Base-by-base conservation (phyloP, 2,113 vertebrate species). In the Phalacrocorax brasilianus region DNA sequence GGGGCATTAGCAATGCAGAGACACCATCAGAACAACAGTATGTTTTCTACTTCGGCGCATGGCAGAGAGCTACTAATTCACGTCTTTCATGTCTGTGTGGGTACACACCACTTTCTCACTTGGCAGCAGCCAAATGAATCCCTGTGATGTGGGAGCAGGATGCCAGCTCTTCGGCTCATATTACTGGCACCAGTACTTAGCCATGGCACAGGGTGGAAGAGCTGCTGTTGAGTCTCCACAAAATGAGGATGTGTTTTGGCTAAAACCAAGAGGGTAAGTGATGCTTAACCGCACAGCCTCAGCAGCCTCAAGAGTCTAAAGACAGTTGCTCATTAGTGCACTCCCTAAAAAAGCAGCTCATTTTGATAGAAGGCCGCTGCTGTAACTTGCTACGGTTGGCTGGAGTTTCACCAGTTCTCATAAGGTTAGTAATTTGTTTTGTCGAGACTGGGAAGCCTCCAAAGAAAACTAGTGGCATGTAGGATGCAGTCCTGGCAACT, bases 21-120 rank as follows among this genome's bases (percentile, higher is more conserved):
- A 38, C 8, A 59, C 53, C 45, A 50, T 22, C 33, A 27, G 27
- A 49, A 28, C 5, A 0, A 19, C 56, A 40, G 6, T 2, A 7
- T 23, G 17, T 45, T 56, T 65, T 68, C 75, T 49, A 38, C 53
- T 72, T 6, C 0, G 1, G 35, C 1, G 0, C 16, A 5, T 0
- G 5, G 20, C 85, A 74, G 78, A 65, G 40, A 76, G 58, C 62
- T 85, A 8, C 19, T 24, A 18, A 42, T 44, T 12, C 47, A 33
- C 32, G 24, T 15, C 33, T 67, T 84, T 65, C 55, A 53, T 15
- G 21, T 22, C 59, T 45, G 35, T 75, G 47, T 71, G 77, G 62
- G 47, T 42, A 70, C 47, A 80, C 47, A 32, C 26, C 17, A 24
- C 35, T 76, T 75, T 79, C n/a, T 53, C 11, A 2, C 45, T 79